Percentiles rank a stretch among this genome's conserved stretches.
phyloP scores from a whole-genome alignment of 2,797 vertebrate species.

The Eospalax fontanierii region DNA sequence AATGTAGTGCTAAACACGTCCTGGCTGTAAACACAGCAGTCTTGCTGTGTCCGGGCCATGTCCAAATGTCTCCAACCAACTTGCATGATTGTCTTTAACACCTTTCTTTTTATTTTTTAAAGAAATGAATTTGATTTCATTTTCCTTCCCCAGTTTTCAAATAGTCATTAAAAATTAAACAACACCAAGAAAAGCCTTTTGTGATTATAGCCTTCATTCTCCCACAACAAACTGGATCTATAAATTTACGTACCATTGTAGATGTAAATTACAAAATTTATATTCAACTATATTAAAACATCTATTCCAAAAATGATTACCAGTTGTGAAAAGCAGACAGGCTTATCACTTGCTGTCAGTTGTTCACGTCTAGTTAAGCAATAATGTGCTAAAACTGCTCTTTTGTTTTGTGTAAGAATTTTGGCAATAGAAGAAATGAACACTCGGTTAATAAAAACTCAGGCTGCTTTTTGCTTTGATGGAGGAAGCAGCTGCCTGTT shows the following conservation, averaged over 20 bases:
- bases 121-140: conserved; percentile 89
- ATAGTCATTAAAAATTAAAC: conserved; percentile 93
- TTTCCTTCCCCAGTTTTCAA: conserved; percentile 88
- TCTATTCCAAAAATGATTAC: conserved; percentile 99
- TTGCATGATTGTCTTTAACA: conserved; percentile 88
- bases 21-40: conserved; percentile 65
- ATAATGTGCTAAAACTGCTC: conserved; percentile 94
- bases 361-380: conserved; percentile 97
- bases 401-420: conserved; percentile 96
- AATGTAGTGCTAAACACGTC: conserved; percentile 80
- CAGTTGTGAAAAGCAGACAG: conserved; percentile 98
- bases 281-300: conserved; percentile 94
- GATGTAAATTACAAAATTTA: conserved; percentile 94
- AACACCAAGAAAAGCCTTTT: conserved; percentile 89
- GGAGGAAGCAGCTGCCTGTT: conserved; percentile 94
- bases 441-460: conserved; percentile 99
- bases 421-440: conserved; percentile 99
- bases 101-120: conserved; percentile 80
- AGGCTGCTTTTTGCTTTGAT: conserved; percentile 97
- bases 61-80: conserved; percentile 83
- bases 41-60: conserved; percentile 23
- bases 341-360: conserved; percentile 99
- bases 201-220: conserved; percentile 91
- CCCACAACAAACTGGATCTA: conserved; percentile 91
- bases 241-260: conserved; percentile 93